A percentile compares a stretch with the other conserved stretches of the same genome.
These are phyloP conservation scores for Stenurella melanura DNA, from an alignment of 2,888 invertebrate species.

Conservation along the genomic window DNA sequence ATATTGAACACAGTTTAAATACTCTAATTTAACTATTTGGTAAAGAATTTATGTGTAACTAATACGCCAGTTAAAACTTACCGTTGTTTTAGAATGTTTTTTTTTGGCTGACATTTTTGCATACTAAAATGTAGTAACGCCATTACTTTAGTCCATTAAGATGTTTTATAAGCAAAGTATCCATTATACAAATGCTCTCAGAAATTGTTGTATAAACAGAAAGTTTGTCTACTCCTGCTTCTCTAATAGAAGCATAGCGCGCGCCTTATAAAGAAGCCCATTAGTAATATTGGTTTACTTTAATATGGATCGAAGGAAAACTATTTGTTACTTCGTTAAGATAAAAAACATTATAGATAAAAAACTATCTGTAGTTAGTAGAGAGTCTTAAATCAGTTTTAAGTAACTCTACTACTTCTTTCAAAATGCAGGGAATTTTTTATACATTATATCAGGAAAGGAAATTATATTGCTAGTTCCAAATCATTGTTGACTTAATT, in stretches of 20 bases:
- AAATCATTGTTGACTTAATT: background rate
- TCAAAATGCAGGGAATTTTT: background rate
- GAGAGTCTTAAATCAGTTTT: constrained; percentile 11
- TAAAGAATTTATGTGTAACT: background rate
- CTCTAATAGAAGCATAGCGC: constrained; percentile 15
- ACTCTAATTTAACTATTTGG: background rate
- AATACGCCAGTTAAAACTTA: background rate
- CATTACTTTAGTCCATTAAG: background rate
- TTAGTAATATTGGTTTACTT: constrained; percentile 46
- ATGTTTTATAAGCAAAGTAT: constrained; percentile 20
- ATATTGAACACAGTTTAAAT: too few relatives aligned
- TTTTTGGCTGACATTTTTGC: background rate
- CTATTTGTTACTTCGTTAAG: constrained; percentile 35
- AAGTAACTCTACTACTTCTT: constrained; percentile 18
- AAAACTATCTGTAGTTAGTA: background rate
- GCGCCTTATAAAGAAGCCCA: constrained; percentile 39
- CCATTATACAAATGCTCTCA: constrained; percentile 40
- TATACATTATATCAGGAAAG: constrained; percentile 1
- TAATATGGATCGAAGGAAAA: constrained; percentile 28
- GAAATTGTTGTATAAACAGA: constrained; percentile 39
- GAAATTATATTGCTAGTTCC: background rate
- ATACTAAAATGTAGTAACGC: background rate
- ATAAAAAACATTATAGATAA: constrained; percentile 12
- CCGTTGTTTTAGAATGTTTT: background rate
- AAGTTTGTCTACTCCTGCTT: constrained; percentile 25